Evolutionary conservation across 2,113 vertebrate genomes (phyloP).

Genomic region (Daphoenositta chrysoptera): DNA sequence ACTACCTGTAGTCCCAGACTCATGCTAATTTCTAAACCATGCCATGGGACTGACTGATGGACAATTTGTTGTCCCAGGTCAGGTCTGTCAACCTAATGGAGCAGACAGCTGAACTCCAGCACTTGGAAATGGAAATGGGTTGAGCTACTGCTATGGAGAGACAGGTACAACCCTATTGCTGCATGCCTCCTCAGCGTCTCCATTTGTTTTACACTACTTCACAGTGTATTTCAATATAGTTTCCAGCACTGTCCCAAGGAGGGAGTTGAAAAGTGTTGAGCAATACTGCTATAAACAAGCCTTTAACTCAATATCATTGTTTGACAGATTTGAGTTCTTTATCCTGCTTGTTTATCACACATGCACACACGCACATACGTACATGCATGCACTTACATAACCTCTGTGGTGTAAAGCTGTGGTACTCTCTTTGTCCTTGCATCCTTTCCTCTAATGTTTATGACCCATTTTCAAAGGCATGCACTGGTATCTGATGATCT

Average conservation of each 20-base stretch:
- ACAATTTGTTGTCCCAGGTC: neutral
- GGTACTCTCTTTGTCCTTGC: conserved; percentile 27
- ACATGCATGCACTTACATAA: neutral
- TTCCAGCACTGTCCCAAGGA: neutral
- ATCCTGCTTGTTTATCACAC: neutral
- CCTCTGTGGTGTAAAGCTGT: neutral
- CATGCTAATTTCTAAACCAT: neutral
- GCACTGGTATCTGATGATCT: neutral
- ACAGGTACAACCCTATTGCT: neutral
- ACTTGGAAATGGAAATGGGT: neutral
- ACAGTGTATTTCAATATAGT: neutral
- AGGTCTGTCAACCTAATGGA: neutral
- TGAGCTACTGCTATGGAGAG: neutral
- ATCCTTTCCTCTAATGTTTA: conserved; percentile 54
- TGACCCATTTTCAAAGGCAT: conserved; percentile 28
- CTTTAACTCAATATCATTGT: neutral
- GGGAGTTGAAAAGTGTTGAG: neutral
- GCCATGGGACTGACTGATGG: neutral
- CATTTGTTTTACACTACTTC: neutral
- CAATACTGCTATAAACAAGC: neutral
- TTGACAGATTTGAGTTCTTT: conserved; percentile 4
- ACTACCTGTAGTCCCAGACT: neutral
- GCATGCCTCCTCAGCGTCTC: neutral
- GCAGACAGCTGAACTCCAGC: neutral
- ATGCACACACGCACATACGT: neutral